A percentile compares a stretch with the other conserved stretches of the same genome.
These are phyloP conservation scores for Sterna hirundo DNA, from an alignment of 2,113 vertebrate genomes.

Conservation along the genomic window DNA sequence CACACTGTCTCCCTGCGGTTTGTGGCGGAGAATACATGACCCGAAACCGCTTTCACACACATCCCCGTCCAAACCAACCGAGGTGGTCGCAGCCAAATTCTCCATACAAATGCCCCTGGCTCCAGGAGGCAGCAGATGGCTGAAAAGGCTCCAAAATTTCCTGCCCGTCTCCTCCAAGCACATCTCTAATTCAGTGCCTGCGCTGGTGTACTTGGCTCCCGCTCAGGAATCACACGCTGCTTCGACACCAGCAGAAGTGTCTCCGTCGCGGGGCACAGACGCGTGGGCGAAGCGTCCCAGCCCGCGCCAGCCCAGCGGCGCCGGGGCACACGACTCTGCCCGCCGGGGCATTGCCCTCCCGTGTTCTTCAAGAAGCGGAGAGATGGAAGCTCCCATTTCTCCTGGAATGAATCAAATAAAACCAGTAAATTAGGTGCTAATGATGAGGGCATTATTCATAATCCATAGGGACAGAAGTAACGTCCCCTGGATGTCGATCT, in stretches of 20 bases:
- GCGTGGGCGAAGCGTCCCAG: background rate
- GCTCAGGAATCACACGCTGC: background rate
- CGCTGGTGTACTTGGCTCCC: background rate
- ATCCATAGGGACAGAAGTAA: background rate
- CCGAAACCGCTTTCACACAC: background rate
- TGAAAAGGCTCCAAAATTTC: background rate
- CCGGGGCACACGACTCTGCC: accelerated
- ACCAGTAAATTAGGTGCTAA: background rate
- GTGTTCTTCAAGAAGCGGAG: background rate
- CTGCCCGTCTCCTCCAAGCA: background rate
- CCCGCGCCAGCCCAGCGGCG: background rate
- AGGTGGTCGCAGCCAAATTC: background rate
- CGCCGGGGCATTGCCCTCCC: background rate
- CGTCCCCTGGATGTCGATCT: background rate
- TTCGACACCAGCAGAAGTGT: background rate
- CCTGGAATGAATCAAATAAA: background rate
- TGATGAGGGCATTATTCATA: accelerated
- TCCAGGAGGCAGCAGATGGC: background rate
- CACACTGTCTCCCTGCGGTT: background rate
- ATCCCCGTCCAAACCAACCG: background rate
- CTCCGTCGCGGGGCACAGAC: accelerated
- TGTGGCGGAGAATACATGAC: background rate
- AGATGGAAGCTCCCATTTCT: background rate
- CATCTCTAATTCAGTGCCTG: background rate
- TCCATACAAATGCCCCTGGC: accelerated